Evolutionary conservation across 2,888 invertebrate species (phyloP), one percentile per base, ranked within the genome.

Genomic region (Celastrina argiolus): DNA sequence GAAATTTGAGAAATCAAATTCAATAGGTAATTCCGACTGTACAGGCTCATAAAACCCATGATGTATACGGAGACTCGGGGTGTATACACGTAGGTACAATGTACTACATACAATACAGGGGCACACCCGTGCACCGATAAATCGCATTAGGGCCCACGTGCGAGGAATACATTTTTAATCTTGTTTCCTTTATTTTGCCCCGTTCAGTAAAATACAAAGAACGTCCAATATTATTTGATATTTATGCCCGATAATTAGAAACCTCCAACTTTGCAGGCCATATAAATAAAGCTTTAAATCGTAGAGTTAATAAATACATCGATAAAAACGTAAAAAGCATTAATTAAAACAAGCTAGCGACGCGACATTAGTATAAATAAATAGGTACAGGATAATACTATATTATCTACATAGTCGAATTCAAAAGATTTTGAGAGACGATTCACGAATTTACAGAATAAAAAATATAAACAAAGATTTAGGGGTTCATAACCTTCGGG

Each of bases 81-180:
- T 79, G 79, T 78, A 76, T 78, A 79, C 78, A n/a, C n/a, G n/a
- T n/a, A n/a, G n/a, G 75, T 78, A 78, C 81, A 81, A 81, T 80
- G 76, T 78, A 4, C 31, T 31, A 76, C 72, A 76, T 82, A 76
- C 77, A 86, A 87, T 88, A 88, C 86, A 85, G 85, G 84, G 85
- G 84, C 85, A 84, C 84, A 82, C 81, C 78, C 82, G 82, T 81
- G 82, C 84, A 81, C 83, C 85, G 84, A 89, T 88, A 89, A 89
- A 89, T 89, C 87, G 88, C 86, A 88, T 89, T 89, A 89, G 82
- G 79, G 84, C 82, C 85, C 88, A 89, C 90, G 90, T 90, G 89
- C 84, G 78, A 79, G 75, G 89, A 88, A 89, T 90, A 87, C 84
- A 88, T 88, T 88, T 90, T 89, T 90, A 90, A 90, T 90, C 90